phyloP scores from a whole-genome alignment of 2,113 vertebrate genomes.

The Terrapene triunguis region DNA sequence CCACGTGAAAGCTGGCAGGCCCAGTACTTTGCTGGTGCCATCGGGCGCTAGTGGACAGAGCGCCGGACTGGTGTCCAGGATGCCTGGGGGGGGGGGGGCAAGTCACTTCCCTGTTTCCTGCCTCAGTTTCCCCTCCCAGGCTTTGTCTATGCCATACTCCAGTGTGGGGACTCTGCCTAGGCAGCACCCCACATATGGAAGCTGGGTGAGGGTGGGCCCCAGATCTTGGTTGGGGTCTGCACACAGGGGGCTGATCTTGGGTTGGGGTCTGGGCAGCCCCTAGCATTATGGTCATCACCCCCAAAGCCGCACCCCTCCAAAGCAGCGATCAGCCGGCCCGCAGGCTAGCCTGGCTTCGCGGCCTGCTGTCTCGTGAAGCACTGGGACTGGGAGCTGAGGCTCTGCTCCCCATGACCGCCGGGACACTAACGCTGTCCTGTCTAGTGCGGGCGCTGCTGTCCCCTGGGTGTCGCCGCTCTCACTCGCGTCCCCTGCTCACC shows the following conservation, averaged over 20 bases:
- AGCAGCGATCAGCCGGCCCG: background rate
- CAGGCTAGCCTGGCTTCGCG: background rate
- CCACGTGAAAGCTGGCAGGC: background rate
- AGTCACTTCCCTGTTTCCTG: background rate
- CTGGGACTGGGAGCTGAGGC: background rate
- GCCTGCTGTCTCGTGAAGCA: background rate
- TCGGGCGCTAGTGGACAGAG: background rate
- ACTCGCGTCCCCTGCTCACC: accelerated
- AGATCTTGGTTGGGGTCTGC: background rate
- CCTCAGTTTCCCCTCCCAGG: background rate
- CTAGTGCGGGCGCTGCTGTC: background rate
- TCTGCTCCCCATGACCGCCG: too few species aligned
- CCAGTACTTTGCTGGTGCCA: background rate
- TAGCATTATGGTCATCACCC: background rate
- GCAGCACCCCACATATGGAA: too few species aligned
- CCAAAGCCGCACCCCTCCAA: background rate
- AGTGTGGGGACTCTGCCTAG: background rate
- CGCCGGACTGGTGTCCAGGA: accelerated
- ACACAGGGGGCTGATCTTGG: background rate
- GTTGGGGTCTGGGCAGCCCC: background rate
- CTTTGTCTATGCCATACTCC: background rate
- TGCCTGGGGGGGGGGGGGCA: background rate
- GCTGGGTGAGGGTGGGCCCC: background rate
- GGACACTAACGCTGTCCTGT: background rate
- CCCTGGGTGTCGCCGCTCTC: too few species aligned